phyloP scores from a whole-genome alignment of 2,888 invertebrate species.

The Drosophila bunnanda region DNA sequence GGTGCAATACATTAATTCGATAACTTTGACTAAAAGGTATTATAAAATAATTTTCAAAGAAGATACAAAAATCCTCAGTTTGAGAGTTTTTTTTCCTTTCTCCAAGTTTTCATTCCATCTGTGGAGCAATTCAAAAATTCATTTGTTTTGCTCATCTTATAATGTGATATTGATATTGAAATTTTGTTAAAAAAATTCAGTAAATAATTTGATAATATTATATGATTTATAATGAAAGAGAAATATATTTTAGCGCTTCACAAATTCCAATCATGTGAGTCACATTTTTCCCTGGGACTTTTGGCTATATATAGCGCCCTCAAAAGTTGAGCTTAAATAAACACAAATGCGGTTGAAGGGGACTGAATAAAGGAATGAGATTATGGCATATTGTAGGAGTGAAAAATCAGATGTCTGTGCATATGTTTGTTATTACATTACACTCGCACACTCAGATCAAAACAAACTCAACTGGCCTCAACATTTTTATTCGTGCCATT shows the following conservation, averaged over 20 bases:
- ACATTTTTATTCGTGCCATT: constrained; percentile 33
- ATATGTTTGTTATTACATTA: constrained; percentile 29
- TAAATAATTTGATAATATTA: not conserved
- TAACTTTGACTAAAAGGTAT: no score
- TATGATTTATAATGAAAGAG: not conserved
- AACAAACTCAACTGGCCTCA: constrained; percentile 18
- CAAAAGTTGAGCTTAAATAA: constrained; percentile 25
- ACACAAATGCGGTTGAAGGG: constrained; percentile 18
- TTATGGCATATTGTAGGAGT: constrained; percentile 27
- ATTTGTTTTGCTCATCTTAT: no score
- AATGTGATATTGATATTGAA: no score
- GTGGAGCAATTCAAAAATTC: no score
- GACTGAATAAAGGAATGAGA: constrained; percentile 19
- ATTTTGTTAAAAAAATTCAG: no score
- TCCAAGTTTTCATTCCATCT: no score
- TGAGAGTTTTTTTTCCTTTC: no score
- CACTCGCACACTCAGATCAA: constrained; percentile 19
- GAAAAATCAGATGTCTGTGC: constrained; percentile 12
- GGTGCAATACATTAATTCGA: no score
- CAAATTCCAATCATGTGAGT: constrained; percentile 3
- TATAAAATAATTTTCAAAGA: no score
- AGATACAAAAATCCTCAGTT: no score
- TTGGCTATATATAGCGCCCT: constrained; percentile 22
- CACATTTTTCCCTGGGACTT: constrained; percentile 4
- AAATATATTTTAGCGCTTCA: not conserved